Evolutionary conservation across 2,888 invertebrate genomes (phyloP), one percentile per base, ranked within the genome.

Genomic region (Acanthoscelides obtectus): DNA sequence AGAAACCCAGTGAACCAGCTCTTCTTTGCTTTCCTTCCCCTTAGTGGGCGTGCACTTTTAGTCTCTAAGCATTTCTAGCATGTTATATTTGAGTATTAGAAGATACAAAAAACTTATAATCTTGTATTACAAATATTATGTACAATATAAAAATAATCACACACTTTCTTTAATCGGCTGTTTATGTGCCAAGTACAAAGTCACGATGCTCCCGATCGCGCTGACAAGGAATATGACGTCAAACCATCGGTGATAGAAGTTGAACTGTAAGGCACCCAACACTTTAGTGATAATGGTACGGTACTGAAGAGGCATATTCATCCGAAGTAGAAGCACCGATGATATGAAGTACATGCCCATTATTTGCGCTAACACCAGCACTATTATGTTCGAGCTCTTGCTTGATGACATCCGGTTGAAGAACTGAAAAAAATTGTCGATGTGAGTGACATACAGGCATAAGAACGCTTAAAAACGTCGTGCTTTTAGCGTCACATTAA

Each of bases 281-380:
- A 99, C 99, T 87, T 94, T 90, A 0, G 94, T 94, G 75, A 95
- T 93, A 64, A 99, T 99, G 68, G 93, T 93, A 64, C 99, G 89
- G 85, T 99, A 99, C 84, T 99, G 97, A 0, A 94, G 91, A 0
- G 99, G 99, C 97, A 99, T 98, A 84, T 99, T 99, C 99, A 99
- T 99, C 27, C 99, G 88, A 93, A 99, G 97, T 65, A 99, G 87
- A 0, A 99, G 89, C 0, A 99, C 99, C 0, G 97, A 98, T 0
- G 98, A 98, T 70, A 99, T 96, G 87, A 99, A 99, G 84, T 99
- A 99, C 99, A 99, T 99, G 64, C 99, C 99, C 99, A 99, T 99
- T 79, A 99, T 95, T 87, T 99, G 98, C 0, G 99, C 99, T 66
- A 99, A 87, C 75, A 97, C 93, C 69, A 99, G 86, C 2, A 99